Evolutionary conservation across 2,797 vertebrate species (phyloP).

Genomic region (Gobionotothen gibberifrons): DNA sequence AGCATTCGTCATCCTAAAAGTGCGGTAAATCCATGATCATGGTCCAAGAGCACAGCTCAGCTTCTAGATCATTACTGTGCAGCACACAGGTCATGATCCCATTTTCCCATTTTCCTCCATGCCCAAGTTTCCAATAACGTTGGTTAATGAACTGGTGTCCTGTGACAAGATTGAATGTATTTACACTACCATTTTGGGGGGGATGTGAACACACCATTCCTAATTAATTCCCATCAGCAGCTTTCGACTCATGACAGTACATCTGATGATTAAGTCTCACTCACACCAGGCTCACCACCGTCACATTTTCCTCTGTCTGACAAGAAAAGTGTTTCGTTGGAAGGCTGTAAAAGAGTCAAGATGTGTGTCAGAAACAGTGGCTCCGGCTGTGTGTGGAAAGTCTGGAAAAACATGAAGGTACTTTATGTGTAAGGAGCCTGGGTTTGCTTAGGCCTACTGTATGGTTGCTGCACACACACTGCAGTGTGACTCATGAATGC

Average conservation of each 20-base stretch:
- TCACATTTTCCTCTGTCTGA: constrained; percentile 32
- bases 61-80: constrained; percentile 23
- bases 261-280: constrained; percentile 10
- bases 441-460: constrained; percentile 52
- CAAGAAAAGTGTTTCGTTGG: constrained; percentile 26
- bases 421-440: constrained; percentile 31
- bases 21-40: constrained; percentile 7
- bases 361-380: constrained; percentile 60
- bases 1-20: constrained; percentile 31
- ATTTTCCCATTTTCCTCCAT: constrained; percentile 11
- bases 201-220: constrained; percentile 40
- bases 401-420: constrained; percentile 43
- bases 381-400: constrained; percentile 53
- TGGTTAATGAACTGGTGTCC: constrained; percentile 39
- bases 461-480: constrained; percentile 52
- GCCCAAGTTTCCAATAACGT: constrained; percentile 24
- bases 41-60: constrained; percentile 17
- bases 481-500: constrained; percentile 33
- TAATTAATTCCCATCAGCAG: constrained; percentile 21
- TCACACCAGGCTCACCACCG: constrained; percentile 17
- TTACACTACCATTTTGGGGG: constrained; percentile 52
- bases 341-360: constrained; percentile 37
- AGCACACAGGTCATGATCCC: constrained; percentile 5
- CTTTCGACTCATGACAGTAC: constrained; percentile 23
- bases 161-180: constrained; percentile 44